A percentile compares a stretch with the other conserved stretches of the same genome.
Conservation (phyloP, 1,140 invertebrate genomes). For the Diorhabda elongata region DNA sequence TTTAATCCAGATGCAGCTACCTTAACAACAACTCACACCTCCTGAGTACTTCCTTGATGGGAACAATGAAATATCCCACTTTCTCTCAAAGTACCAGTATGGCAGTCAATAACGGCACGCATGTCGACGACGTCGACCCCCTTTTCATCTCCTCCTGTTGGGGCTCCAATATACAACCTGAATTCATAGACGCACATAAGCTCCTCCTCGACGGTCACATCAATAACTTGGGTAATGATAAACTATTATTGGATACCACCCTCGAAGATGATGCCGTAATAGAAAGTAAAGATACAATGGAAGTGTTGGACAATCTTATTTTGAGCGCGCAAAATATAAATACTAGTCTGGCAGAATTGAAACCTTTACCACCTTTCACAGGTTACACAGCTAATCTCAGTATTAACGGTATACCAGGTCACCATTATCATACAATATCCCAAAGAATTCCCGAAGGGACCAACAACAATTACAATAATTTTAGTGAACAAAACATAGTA, state of each 20-base stretch:
- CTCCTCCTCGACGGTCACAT: conserved; percentile 41
- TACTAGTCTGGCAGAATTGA: conserved; percentile 70
- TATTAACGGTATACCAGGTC: conserved; percentile 80
- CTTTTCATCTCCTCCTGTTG: conserved; percentile 45
- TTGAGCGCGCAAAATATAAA: conserved; percentile 56
- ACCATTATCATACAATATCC: conserved; percentile 79
- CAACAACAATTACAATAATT: conserved; percentile 50
- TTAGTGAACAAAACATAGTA: conserved; percentile 60
- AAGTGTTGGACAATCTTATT: conserved; percentile 61
- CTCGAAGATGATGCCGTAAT: conserved; percentile 48
- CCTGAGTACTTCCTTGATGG: conserved; percentile 25
- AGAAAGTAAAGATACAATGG: conserved; percentile 54
- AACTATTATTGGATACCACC: conserved; percentile 48
- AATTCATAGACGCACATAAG: conserved; percentile 44
- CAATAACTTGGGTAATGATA: conserved; percentile 47
- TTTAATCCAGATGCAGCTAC: background rate
- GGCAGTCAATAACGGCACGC: conserved; percentile 44
- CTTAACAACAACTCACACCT: background rate
- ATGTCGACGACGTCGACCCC: conserved; percentile 46
- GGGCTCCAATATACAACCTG: conserved; percentile 38
- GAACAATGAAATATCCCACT: conserved; percentile 48
- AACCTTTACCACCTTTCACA: conserved; percentile 81
- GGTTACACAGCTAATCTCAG: conserved; percentile 77
- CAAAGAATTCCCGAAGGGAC: conserved; percentile 65
- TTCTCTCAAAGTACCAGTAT: conserved; percentile 46